Percentiles rank a stretch among this genome's conserved stretches.
These are phyloP conservation scores for Phrynosoma blainvillii DNA, from an alignment of 2,113 vertebrate genomes.

Conservation along the genomic window DNA sequence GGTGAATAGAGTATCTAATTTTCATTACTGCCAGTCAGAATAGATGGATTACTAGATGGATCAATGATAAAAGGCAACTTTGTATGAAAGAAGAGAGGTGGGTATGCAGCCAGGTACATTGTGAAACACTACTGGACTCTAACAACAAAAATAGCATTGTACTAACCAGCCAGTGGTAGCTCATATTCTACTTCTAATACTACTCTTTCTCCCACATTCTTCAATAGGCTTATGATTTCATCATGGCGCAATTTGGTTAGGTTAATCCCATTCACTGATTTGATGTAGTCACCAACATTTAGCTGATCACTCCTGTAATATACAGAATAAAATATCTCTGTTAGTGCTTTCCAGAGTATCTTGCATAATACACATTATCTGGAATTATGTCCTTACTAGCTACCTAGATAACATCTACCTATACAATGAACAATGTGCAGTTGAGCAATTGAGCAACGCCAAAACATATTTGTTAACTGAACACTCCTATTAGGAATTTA, in stretches of 20 bases:
- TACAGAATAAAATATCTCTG: background rate
- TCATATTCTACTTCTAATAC: constrained; percentile 98
- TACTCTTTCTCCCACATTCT: constrained; percentile 95
- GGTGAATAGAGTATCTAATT: too few species aligned
- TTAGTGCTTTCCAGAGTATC: rapidly evolving
- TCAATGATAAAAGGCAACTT: constrained; percentile 15
- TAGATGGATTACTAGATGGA: background rate
- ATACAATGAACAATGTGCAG: background rate
- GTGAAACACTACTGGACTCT: background rate
- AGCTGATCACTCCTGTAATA: constrained; percentile 91
- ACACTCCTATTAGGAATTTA: background rate
- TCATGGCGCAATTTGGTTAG: constrained; percentile 93
- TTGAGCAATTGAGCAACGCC: background rate
- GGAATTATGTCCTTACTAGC: background rate
- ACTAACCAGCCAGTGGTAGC: constrained; percentile 90
- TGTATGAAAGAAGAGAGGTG: background rate
- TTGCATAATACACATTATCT: background rate
- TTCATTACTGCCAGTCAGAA: background rate
- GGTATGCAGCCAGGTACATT: background rate
- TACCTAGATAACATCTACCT: background rate
- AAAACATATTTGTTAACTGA: background rate
- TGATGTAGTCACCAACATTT: constrained; percentile 95
- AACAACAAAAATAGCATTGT: rapidly evolving
- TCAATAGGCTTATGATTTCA: constrained; percentile 96
- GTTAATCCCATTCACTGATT: constrained; percentile 95